Percentiles rank a stretch among this genome's conserved stretches.
Evolutionary conservation across 2,113 vertebrate species (phyloP).

Genomic region (Cinclus cinclus): DNA sequence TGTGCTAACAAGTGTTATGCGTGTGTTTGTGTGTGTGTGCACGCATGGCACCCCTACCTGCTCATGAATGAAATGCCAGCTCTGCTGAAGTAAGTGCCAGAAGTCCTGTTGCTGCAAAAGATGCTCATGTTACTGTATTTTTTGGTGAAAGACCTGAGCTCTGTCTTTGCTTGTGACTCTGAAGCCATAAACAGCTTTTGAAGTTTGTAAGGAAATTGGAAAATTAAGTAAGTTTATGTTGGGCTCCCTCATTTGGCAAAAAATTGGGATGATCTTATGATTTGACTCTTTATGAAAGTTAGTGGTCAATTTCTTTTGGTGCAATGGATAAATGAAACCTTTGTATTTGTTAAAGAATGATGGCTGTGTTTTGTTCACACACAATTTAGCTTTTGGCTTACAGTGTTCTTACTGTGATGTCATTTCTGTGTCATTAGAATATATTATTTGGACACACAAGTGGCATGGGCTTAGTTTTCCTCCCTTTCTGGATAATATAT

Average conservation of each 20-base stretch:
- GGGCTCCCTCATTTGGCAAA: neutral
- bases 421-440: neutral
- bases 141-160: neutral
- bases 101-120: slow-evolving; percentile 3
- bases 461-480: neutral
- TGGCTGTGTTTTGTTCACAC: neutral
- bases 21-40: neutral
- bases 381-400: neutral
- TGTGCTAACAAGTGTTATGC: neutral
- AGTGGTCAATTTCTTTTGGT: neutral
- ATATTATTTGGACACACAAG: neutral
- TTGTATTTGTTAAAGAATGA: neutral
- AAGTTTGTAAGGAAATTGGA: neutral
- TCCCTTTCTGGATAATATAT: neutral
- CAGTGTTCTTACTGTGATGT: neutral
- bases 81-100: slow-evolving; percentile 23
- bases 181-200: slow-evolving; percentile 34
- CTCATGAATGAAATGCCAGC: slow-evolving; percentile 7
- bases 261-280: neutral
- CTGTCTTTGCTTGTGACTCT: slow-evolving; percentile 18
- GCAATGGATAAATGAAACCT: neutral
- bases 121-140: neutral
- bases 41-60: neutral
- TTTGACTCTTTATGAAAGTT: neutral
- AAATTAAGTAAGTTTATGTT: neutral